Conservation (phyloP, 2,888 invertebrate species). For the Andricus curvator region DNA sequence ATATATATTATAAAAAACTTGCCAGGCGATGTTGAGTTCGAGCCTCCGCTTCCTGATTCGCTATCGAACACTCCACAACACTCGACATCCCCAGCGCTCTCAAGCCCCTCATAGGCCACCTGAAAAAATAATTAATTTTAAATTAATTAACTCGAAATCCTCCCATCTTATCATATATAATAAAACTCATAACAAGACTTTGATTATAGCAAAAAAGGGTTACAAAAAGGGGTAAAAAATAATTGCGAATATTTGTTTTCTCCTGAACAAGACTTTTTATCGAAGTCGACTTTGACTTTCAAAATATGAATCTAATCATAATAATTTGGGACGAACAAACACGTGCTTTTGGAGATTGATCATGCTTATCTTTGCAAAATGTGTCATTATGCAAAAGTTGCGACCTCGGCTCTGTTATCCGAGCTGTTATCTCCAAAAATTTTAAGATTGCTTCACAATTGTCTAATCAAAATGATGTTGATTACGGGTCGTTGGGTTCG, state of each 20-base stretch:
- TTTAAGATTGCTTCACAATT: conserved; percentile 9
- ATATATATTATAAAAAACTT: background rate
- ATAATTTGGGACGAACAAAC: background rate
- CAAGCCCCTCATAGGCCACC: background rate
- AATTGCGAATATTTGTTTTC: no score
- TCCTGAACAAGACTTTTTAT: no score
- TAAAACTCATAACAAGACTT: no score
- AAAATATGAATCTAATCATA: background rate
- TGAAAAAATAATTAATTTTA: background rate
- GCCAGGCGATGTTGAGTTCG: conserved; percentile 9
- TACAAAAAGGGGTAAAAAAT: no score
- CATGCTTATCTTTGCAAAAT: background rate
- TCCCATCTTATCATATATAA: no score
- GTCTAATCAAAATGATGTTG: conserved; percentile 15
- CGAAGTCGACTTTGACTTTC: no score
- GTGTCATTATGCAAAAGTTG: background rate
- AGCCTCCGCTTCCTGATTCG: conserved; percentile 4
- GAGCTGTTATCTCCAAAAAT: background rate
- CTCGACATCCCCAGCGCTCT: background rate
- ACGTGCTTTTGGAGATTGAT: background rate
- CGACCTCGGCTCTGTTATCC: background rate
- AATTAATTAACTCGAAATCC: background rate
- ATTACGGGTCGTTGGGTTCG: conserved; percentile 28
- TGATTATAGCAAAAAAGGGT: background rate
- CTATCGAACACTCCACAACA: background rate